Base-by-base conservation (phyloP, 2,113 vertebrate species). In the Phylloscopus trochilus region DNA sequence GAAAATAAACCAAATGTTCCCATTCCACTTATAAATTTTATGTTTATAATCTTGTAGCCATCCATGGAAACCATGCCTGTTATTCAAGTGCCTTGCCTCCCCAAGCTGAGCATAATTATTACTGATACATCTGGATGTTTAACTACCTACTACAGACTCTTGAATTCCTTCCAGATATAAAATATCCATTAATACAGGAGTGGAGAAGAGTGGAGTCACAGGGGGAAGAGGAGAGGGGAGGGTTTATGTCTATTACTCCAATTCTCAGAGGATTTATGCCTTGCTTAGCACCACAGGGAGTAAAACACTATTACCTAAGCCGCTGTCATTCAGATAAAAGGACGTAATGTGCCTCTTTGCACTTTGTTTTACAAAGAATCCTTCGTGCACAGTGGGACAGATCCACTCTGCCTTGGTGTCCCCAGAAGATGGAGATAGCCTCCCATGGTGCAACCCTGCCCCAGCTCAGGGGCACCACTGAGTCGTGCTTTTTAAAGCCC, bases 1-100 rank as follows among this genome's bases (percentile, higher is more conserved):
- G 96, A 97, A 97, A 97, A 97, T 97, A 97, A 97, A 97, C 96
- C 96, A 96, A 97, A 96, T 95, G 96, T 97, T 97, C 97, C 97
- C 97, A 97, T 97, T 97, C 97, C 96, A 97, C 96, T 97, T 97
- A 97, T 96, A 97, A 97, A 97, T 97, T 97, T 97, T 96, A 97
- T 97, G 96, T 97, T 97, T 97, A 97, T 97, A 97, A 96, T 97
- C 97, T 97, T 97, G 97, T 97, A 97, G 97, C 96, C 97, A 93
- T 97, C 97, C 96, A 97, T 97, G 97, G 97, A 97, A 97, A 97
- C 95, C 95, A 96, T 93, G 95, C 87, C 94, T 97, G 95, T 94
- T 97, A 95, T 90, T 97, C 97, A 95, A 97, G 96, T 95, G 95
- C 95, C 90, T 97, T 1, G 73, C 96, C 88, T 97, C 95, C 96